phyloP scores from a whole-genome alignment of 2,113 vertebrate species.

The Anolis sagrei region DNA sequence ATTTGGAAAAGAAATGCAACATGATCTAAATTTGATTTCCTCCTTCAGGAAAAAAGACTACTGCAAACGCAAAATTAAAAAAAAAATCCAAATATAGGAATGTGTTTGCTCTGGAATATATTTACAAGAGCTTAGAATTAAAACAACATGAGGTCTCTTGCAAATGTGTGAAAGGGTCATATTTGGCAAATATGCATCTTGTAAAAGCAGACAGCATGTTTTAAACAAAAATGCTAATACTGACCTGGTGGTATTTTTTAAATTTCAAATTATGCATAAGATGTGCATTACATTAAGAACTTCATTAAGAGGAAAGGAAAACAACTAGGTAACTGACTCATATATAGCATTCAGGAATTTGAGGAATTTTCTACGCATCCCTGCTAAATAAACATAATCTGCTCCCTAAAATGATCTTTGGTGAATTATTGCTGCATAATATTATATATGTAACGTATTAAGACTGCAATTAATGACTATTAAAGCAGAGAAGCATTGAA shows the following conservation, averaged over 20 bases:
- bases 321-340: constrained; percentile 78
- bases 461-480: constrained; percentile 96
- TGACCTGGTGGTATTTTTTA: constrained; percentile 89
- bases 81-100: constrained; percentile 62
- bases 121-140: constrained; percentile 69
- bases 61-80: constrained; percentile 48
- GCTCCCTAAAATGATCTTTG: constrained; percentile 88
- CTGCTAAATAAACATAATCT: constrained; percentile 92
- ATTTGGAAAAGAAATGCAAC: background rate
- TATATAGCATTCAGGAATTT: constrained; percentile 86
- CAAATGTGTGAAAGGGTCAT: constrained; percentile 86
- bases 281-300: constrained; percentile 91
- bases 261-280: constrained; percentile 91
- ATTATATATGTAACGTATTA: constrained; percentile 95
- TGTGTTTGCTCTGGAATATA: constrained; percentile 65
- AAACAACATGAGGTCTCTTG: constrained; percentile 74
- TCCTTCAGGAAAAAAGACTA: constrained; percentile 1
- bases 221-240: constrained; percentile 81
- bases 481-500: constrained; percentile 81
- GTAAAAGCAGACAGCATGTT: constrained; percentile 83
- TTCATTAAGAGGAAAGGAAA: constrained; percentile 88
- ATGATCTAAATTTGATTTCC: background rate
- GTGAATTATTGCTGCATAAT: constrained; percentile 81
- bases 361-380: constrained; percentile 86
- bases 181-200: constrained; percentile 86